Conservation (phyloP, 2,888 invertebrate species). For the Ryuthela nishihirai region DNA sequence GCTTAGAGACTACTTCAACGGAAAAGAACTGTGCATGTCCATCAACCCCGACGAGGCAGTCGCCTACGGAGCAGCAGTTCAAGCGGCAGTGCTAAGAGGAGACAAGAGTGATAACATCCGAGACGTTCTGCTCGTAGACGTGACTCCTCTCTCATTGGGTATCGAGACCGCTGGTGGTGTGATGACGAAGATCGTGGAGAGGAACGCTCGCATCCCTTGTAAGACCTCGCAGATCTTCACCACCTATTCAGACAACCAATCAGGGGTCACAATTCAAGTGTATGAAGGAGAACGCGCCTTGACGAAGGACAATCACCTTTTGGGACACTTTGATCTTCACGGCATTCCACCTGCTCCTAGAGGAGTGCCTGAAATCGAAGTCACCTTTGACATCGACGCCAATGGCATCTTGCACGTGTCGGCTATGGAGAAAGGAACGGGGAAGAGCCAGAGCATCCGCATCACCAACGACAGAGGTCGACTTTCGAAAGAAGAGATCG, state of each 20-base stretch:
- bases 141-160: conserved; percentile 60
- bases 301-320: conserved; percentile 84
- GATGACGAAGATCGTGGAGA: conserved; percentile 74
- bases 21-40: conserved; percentile 66
- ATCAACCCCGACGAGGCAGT: conserved; percentile 79
- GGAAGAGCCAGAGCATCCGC: conserved; percentile 73
- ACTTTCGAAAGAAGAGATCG: conserved; percentile 78
- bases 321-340: conserved; percentile 52
- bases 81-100: conserved; percentile 64
- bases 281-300: conserved; percentile 77
- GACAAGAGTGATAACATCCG: conserved; percentile 58
- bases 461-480: conserved; percentile 78
- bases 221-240: conserved; percentile 74
- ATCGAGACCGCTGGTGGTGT: conserved; percentile 63
- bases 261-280: conserved; percentile 77
- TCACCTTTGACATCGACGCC: conserved; percentile 79
- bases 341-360: conserved; percentile 85
- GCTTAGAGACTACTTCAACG: conserved; percentile 70
- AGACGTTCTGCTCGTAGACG: conserved; percentile 77
- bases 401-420: conserved; percentile 67
- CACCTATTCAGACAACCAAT: conserved; percentile 91
- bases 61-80: conserved; percentile 71
- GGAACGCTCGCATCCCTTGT: conserved; percentile 72
- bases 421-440: conserved; percentile 67
- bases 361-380: conserved; percentile 71